Base-by-base conservation (phyloP, 2,888 invertebrate genomes). In the Octonoba sinensis region DNA sequence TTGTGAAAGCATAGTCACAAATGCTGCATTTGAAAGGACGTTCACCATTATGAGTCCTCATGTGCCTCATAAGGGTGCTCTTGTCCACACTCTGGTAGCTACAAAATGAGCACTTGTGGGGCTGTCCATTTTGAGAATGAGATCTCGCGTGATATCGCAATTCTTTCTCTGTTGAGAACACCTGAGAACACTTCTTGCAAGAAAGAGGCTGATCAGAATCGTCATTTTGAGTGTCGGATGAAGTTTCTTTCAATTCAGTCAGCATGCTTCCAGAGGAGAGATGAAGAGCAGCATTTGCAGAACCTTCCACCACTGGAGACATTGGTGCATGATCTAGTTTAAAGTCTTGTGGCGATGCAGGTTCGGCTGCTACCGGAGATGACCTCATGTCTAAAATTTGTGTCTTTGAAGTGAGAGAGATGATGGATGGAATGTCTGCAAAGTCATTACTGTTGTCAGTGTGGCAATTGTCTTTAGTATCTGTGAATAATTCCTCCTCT, bases 361-460 rank as follows among this genome's bases (percentile, higher is more conserved):
- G 54, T n/a, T 51, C 24, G 11, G 46, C 56, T 22, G 74, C 44
- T 4, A 67, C 59, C n/a, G 49, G 51, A 18, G 67, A 51, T 22
- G 67, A 49, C 8, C 49, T 20, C 16, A 51, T 67, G 12, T 24
- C 49, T n/a, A 51, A 22, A n/a, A 66, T 15, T 16, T 20, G 12
- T 20, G 66, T 12, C 18, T 51, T 24, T 24, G 67, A 67, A 12
- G 67, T 22, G 15, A 56, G 44, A 18, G 75, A 75, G 1, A 67
- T 57, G 18, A 74, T 74, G 18, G 75, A 75, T 8, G 20, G 16
- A 49, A 64, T 73, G 44, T 73, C 73, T 12, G 62, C 73, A 64
- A 64, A 62, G 36, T 73, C 73, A 49, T 73, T 64, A 18, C 70
- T 47, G 59, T 59, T 59, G 20, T 71, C 59, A 57, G 57, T 13